A percentile compares a stretch with the other conserved stretches of the same genome.
Evolutionary conservation across 1,140 invertebrate species (phyloP).

Genomic region (Ericerus pela): DNA sequence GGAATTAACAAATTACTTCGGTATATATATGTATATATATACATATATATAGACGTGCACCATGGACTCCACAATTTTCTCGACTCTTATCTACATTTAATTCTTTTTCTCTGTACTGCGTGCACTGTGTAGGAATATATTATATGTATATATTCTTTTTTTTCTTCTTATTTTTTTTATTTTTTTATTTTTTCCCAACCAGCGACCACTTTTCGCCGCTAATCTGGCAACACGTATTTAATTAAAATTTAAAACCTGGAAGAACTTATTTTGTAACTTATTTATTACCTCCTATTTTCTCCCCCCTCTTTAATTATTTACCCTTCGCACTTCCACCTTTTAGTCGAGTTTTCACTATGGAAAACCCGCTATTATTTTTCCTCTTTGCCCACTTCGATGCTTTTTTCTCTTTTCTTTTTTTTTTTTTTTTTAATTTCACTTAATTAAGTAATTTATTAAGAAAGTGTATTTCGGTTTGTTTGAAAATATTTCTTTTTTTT

Average conservation of each 20-base stretch:
- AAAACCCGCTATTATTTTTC: no score
- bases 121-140: no score
- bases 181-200: background rate
- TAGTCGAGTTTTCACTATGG: no score
- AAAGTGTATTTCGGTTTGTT: no score
- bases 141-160: no score
- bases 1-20: conserved; percentile 8
- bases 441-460: background rate
- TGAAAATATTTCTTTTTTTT: no score
- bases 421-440: background rate
- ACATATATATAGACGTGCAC: no score
- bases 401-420: background rate
- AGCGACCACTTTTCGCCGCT: background rate
- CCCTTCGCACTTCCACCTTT: no score
- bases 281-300: conserved; percentile 3
- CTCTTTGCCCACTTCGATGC: background rate
- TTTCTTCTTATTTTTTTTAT: no score
- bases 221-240: conserved; percentile 12
- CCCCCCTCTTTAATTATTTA: background rate
- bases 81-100: conserved; percentile 6
- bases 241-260: conserved; percentile 7
- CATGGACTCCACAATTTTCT: background rate
- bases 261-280: conserved; percentile 9
- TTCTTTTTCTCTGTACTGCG: background rate
- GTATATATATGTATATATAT: no score